Evolutionary conservation across 2,888 invertebrate genomes (phyloP).

Genomic region (Meandrusa payeni): DNA sequence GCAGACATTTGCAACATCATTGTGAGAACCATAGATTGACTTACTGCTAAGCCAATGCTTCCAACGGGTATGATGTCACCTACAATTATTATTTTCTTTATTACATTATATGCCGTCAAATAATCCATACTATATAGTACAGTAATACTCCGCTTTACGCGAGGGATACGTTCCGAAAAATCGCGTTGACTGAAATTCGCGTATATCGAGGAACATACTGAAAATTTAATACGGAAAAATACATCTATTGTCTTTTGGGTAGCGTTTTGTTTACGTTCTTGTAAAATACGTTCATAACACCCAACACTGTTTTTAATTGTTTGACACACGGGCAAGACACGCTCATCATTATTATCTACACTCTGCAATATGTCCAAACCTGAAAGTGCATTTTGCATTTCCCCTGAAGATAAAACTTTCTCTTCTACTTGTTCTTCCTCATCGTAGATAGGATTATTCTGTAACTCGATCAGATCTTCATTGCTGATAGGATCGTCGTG

Average conservation of each 20-base stretch:
- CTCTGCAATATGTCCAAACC: slow-evolving; percentile 25
- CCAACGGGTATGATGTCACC: slow-evolving; percentile 64
- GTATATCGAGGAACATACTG: no score
- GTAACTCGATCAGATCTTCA: slow-evolving; percentile 29
- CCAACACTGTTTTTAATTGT: slow-evolving; percentile 7
- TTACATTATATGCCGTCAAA: slow-evolving; percentile 1
- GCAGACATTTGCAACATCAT: slow-evolving; percentile 88
- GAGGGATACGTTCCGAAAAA: no score
- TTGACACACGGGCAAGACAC: slow-evolving; percentile 1
- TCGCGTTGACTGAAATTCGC: no score
- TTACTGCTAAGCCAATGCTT: slow-evolving; percentile 83
- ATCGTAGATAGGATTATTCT: slow-evolving; percentile 29
- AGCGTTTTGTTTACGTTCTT: slow-evolving; percentile 25
- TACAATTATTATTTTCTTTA: slow-evolving; percentile 28
- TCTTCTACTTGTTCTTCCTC: slow-evolving; percentile 29
- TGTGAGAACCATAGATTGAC: slow-evolving; percentile 82
- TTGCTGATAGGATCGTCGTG: slow-evolving; percentile 30
- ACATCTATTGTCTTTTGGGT: slow-evolving; percentile 25
- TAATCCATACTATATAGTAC: no score
- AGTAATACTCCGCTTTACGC: no score
- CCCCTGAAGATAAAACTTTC: slow-evolving; percentile 29
- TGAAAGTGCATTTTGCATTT: slow-evolving; percentile 24
- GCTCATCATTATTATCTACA: slow-evolving; percentile 1
- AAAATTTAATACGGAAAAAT: no score
- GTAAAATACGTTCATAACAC: slow-evolving; percentile 24